Evolutionary conservation across 2,888 invertebrate genomes (phyloP).

Genomic region (Phyllotreta striolata): DNA sequence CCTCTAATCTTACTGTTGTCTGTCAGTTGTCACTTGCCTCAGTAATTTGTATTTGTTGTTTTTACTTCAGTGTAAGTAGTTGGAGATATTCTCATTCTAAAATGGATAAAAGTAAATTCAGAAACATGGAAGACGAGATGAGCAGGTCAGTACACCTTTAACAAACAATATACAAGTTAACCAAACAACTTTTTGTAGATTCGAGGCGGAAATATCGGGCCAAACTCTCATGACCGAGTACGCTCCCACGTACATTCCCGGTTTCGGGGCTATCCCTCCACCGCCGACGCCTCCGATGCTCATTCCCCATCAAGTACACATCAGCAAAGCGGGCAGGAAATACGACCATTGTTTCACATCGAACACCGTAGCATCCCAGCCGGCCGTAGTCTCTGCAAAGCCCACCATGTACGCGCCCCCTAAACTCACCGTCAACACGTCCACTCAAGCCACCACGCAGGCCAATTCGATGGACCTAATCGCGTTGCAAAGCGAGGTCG

Average conservation of each 20-base stretch:
- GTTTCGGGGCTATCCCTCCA: conserved; percentile 70
- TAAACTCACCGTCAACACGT: conserved; percentile 54
- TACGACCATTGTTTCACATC: conserved; percentile 54
- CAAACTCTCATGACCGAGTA: conserved; percentile 77
- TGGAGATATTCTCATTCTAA: neutral
- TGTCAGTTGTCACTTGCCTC: no score
- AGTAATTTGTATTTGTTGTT: no score
- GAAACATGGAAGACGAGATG: conserved; percentile 92
- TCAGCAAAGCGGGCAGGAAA: conserved; percentile 52
- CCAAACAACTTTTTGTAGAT: conserved; percentile 65
- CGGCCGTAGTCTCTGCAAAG: conserved; percentile 74
- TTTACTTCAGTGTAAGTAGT: no score
- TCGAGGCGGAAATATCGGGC: conserved; percentile 87
- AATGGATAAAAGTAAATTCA: conserved; percentile 63
- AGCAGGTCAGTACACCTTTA: conserved; percentile 69
- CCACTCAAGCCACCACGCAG: conserved; percentile 49
- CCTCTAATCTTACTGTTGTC: neutral
- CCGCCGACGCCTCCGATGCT: conserved; percentile 73
- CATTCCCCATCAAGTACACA: conserved; percentile 72
- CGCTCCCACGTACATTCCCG: conserved; percentile 53
- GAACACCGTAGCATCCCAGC: conserved; percentile 60
- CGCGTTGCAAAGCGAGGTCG: conserved; percentile 66
- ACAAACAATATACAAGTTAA: conserved; percentile 18
- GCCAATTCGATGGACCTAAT: conserved; percentile 62
- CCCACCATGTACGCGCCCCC: conserved; percentile 72